Evolutionary conservation across 2,888 invertebrate genomes (phyloP).

Genomic region (Neoitamus cyanurus): DNA sequence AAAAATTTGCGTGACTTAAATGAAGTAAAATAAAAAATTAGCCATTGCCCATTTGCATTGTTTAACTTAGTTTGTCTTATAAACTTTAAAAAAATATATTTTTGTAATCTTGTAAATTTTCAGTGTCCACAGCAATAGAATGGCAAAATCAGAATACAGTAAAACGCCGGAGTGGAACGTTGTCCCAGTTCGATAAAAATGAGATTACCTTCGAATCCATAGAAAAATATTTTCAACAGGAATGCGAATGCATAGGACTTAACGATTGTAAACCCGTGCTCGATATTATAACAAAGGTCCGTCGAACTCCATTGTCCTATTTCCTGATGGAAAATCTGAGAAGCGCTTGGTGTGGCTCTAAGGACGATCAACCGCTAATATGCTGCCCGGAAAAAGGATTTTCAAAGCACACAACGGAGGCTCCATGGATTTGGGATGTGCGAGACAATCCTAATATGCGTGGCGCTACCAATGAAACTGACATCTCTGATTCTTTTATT

Average conservation of each 20-base stretch:
- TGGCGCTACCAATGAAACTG: not conserved
- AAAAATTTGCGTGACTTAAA: too few relatives aligned
- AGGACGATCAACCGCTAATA: conserved; percentile 57
- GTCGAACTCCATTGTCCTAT: conserved; percentile 54
- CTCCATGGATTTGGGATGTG: conserved; percentile 61
- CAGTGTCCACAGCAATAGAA: conserved; percentile 8
- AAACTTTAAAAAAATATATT: not conserved
- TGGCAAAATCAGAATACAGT: not conserved
- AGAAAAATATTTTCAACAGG: conserved; percentile 32
- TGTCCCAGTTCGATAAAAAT: not conserved
- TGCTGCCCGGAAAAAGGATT: conserved; percentile 57
- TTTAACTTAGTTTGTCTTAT: too few relatives aligned
- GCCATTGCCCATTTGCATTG: not conserved
- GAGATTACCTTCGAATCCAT: not conserved
- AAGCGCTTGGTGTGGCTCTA: conserved; percentile 59
- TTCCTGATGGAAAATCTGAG: conserved; percentile 57
- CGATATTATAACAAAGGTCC: conserved; percentile 55
- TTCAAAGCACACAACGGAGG: conserved; percentile 50
- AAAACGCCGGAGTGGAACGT: not conserved
- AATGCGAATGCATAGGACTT: conserved; percentile 61
- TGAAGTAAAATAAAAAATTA: too few relatives aligned
- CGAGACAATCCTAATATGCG: not conserved
- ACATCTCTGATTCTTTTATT: not conserved
- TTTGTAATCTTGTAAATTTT: not conserved
- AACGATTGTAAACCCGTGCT: conserved; percentile 59